Evolutionary conservation across 2,888 invertebrate genomes (phyloP).

Genomic region (Cactoblastis cactorum): DNA sequence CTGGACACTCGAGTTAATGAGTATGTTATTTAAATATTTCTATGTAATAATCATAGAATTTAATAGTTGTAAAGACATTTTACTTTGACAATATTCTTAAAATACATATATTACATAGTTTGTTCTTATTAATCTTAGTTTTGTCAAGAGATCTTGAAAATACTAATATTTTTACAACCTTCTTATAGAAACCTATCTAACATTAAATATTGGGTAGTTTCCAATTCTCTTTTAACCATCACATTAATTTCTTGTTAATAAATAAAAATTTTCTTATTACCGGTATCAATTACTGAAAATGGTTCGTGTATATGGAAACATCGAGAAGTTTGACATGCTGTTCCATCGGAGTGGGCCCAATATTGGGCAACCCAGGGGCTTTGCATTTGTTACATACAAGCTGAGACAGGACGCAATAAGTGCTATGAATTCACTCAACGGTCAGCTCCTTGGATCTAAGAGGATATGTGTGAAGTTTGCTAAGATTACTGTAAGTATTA

Average conservation of each 20-base stretch:
- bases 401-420: conserved; percentile 82
- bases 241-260: conserved; percentile 30
- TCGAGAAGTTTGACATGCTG: conserved; percentile 97
- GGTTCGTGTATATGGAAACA: conserved; percentile 94
- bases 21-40: conserved; percentile 82
- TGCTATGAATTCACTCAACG: conserved; percentile 87
- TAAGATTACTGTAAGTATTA: conserved; percentile 81
- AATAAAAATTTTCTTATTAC: conserved; percentile 79
- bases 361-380: conserved; percentile 93
- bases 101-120: too few species aligned
- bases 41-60: not conserved
- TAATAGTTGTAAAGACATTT: too few species aligned
- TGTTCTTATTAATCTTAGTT: too few species aligned
- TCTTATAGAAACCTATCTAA: too few species aligned
- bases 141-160: too few species aligned
- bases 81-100: too few species aligned
- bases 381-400: conserved; percentile 94
- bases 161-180: not conserved
- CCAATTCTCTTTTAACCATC: not conserved
- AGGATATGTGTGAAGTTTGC: conserved; percentile 90
- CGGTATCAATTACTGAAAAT: conserved; percentile 97
- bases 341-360: conserved; percentile 95
- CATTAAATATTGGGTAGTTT: too few species aligned
- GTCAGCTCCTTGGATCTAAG: conserved; percentile 85
- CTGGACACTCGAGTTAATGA: conserved; percentile 94